Evolutionary conservation across 2,113 vertebrate genomes (phyloP).

Genomic region (Chauna torquata): DNA sequence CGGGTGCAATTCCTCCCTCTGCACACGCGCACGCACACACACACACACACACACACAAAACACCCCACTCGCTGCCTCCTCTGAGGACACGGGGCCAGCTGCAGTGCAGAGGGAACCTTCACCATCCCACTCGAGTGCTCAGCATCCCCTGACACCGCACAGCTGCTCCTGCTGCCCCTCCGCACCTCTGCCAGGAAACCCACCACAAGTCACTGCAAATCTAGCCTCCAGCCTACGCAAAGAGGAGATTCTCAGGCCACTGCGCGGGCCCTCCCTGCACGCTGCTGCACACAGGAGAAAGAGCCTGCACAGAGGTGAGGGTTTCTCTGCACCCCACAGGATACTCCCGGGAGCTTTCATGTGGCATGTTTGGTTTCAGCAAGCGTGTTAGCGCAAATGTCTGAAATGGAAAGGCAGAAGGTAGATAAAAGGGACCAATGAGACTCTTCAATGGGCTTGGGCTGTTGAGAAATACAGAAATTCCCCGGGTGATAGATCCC

Average conservation of each 20-base stretch:
- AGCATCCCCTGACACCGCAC: background rate
- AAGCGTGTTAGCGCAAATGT: background rate
- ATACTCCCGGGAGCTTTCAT: background rate
- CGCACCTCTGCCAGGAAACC: background rate
- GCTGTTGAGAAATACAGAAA: background rate
- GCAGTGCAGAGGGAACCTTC: background rate
- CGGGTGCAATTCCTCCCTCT: background rate
- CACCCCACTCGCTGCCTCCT: fast-evolving
- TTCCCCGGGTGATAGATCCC: background rate
- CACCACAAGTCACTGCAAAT: fast-evolving
- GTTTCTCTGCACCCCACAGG: background rate
- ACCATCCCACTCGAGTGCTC: background rate
- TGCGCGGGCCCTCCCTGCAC: background rate
- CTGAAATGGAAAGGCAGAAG: background rate
- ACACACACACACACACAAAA: background rate
- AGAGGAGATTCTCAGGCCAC: background rate
- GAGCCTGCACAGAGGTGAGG: too few species aligned
- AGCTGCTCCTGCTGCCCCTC: background rate
- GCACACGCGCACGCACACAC: background rate
- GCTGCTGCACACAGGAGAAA: background rate
- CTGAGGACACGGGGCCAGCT: fast-evolving
- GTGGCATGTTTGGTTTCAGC: background rate
- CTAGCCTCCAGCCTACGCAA: background rate
- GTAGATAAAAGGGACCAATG: background rate
- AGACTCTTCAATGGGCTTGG: background rate